Conservation (phyloP, 2,888 invertebrate genomes). For the Lottia gigantea region DNA sequence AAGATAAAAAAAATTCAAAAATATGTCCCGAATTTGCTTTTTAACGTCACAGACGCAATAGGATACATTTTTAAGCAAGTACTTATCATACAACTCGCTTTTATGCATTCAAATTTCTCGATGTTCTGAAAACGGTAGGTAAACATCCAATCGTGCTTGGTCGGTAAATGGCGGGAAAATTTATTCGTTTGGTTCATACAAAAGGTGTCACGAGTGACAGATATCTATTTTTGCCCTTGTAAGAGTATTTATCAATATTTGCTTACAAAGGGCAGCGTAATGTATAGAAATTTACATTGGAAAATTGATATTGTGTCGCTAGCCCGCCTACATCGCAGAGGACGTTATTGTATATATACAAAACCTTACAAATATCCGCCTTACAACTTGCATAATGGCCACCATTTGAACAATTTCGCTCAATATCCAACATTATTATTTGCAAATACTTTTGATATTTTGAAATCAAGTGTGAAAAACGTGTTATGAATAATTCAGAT, state of each 20-base stretch:
- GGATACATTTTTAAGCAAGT: neutral
- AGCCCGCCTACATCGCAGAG: constrained; percentile 17
- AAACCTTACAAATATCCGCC: too few relatives aligned
- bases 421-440: too few relatives aligned
- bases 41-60: neutral
- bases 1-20: too few relatives aligned
- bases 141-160: constrained; percentile 18
- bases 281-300: constrained; percentile 14
- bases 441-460: too few relatives aligned
- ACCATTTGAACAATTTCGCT: too few relatives aligned
- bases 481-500: too few relatives aligned
- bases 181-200: constrained; percentile 12
- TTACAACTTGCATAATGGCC: too few relatives aligned
- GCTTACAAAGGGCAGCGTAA: constrained; percentile 12
- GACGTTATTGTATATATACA: too few relatives aligned
- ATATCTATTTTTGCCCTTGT: constrained; percentile 22
- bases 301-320: neutral
- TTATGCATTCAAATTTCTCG: constrained; percentile 15
- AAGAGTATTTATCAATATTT: constrained; percentile 21
- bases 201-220: constrained; percentile 21
- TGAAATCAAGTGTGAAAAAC: too few relatives aligned
- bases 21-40: too few relatives aligned
- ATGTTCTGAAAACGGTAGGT: constrained; percentile 9
- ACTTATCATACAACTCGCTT: neutral
- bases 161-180: constrained; percentile 5